A percentile compares a stretch with the other conserved stretches of the same genome.
phyloP scores from a whole-genome alignment of 2,888 invertebrate species.

The Drosophila quinaria region DNA sequence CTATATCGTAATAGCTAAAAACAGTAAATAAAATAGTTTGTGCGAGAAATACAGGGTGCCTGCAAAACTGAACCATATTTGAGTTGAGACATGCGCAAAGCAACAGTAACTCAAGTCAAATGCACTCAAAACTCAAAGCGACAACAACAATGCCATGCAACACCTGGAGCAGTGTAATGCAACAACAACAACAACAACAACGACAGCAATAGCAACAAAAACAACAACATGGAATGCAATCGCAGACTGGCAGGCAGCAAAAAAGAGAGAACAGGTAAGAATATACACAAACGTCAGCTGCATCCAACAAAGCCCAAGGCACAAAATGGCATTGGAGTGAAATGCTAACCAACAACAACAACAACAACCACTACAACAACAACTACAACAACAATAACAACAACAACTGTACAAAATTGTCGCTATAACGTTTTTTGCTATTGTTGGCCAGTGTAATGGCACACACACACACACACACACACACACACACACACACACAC shows the following conservation, averaged over 20 bases:
- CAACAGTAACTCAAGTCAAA: slow-evolving; percentile 6
- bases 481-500: slow-evolving; percentile 45
- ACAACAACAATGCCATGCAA: slow-evolving; percentile 45
- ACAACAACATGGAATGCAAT: slow-evolving; percentile 16
- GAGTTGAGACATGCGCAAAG: slow-evolving; percentile 58
- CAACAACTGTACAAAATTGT: slow-evolving; percentile 39
- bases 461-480: slow-evolving; percentile 59
- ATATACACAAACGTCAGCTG: slow-evolving; percentile 65
- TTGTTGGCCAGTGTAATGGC: slow-evolving; percentile 65
- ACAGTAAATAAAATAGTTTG: slow-evolving; percentile 14
- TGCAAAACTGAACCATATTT: not conserved
- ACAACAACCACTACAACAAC: slow-evolving; percentile 15
- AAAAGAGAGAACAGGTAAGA: slow-evolving; percentile 16
- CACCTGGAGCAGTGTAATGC: slow-evolving; percentile 56
- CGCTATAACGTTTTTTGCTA: slow-evolving; percentile 31
- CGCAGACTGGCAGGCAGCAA: slow-evolving; percentile 20
- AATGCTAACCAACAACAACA: slow-evolving; percentile 36
- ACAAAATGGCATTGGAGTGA: slow-evolving; percentile 47
- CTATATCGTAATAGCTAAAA: not conserved
- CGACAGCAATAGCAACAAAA: too few species aligned
- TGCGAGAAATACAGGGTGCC: slow-evolving; percentile 47
- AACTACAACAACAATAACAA: slow-evolving; percentile 12
- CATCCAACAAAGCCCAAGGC: slow-evolving; percentile 52
- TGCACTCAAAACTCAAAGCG: slow-evolving; percentile 49
- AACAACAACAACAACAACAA: slow-evolving; percentile 18